A percentile compares a stretch with the other conserved stretches of the same genome.
Conservation (phyloP, 1,140 invertebrate genomes). For the Melipona quadrifasciata region DNA sequence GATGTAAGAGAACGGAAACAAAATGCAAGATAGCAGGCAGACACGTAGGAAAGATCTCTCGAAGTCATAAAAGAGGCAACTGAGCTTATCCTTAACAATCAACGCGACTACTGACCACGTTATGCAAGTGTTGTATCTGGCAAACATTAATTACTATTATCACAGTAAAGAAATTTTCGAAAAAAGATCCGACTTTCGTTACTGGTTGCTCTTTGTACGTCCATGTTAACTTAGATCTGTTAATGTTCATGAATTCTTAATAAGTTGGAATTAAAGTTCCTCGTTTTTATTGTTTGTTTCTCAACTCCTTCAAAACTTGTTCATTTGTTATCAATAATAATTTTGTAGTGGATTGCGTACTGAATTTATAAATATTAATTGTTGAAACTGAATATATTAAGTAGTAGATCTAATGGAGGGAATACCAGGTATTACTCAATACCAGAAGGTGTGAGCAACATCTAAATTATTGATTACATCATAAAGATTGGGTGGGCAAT, state of each 20-base stretch:
- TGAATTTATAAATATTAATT: no score
- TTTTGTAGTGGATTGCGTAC: no score
- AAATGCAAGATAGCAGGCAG: slow-evolving; percentile 54
- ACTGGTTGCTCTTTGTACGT: no score
- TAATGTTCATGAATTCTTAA: not conserved
- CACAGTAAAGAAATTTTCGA: slow-evolving; percentile 6
- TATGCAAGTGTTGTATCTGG: slow-evolving; percentile 59
- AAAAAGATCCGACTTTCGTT: not conserved
- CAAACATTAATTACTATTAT: slow-evolving; percentile 54
- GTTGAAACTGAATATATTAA: no score
- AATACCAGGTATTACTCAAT: not conserved
- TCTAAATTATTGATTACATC: not conserved
- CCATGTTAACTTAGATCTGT: not conserved
- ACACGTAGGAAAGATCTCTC: slow-evolving; percentile 43
- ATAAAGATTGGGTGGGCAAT: not conserved
- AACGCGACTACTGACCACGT: slow-evolving; percentile 48
- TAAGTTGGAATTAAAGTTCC: not conserved
- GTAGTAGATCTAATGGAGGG: not conserved
- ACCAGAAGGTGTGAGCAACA: not conserved
- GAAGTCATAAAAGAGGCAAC: slow-evolving; percentile 31
- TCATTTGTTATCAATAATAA: not conserved
- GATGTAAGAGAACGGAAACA: slow-evolving; percentile 64
- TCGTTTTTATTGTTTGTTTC: not conserved
- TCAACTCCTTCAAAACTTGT: not conserved
- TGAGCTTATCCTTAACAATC: slow-evolving; percentile 68